Evolutionary conservation across 2,113 vertebrate species (phyloP), one percentile per base, ranked within the genome.

Genomic region (Nothoprocta pentlandii): DNA sequence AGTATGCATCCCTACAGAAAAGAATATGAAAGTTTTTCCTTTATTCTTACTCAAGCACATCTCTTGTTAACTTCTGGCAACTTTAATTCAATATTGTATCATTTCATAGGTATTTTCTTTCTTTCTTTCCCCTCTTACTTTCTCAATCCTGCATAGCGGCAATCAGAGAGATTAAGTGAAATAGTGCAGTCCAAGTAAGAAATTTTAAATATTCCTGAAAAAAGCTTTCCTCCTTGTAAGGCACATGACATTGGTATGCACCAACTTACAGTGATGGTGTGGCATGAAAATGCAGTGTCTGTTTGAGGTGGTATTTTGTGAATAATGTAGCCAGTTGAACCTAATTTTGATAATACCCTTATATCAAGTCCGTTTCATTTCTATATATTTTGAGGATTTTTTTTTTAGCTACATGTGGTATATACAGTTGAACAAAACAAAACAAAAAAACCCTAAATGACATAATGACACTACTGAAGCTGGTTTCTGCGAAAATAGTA

Each of bases 401-500:
- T 84, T 95, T 95, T 94, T 90, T 58, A 81, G 86, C 91, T 59
- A 44, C 53, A 85, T 75, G 67, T 56, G 62, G 85, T 74, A 61
- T 61, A 86, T 61, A 87, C 44, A 75, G 84, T 80, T 10, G 16
- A 94, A 93, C 51, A 46, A 46, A 46, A 46, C 68, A 49, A 21
- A 95, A 95, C 20, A 0, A 46, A 46, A 46, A 46, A 70, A 49
- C 19, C 42, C 41, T 68, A 92, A 95, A 75, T 81, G 95, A 88
- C 95, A 91, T 81, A 96, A 85, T 94, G 95, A 91, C 90, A 86
- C 79, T 85, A 87, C 85, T 76, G 85, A 93, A 84, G 88, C 79
- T 94, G 56, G 46, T 94, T 94, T 90, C 94, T 96, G 92, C 22
- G 94, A 97, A 97, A 97, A 97, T 51, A 97, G 95, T 95, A 94